A percentile compares a stretch with the other conserved stretches of the same genome.
Evolutionary conservation across 2,888 invertebrate genomes (phyloP).

Genomic region (Eucera pruinosa): DNA sequence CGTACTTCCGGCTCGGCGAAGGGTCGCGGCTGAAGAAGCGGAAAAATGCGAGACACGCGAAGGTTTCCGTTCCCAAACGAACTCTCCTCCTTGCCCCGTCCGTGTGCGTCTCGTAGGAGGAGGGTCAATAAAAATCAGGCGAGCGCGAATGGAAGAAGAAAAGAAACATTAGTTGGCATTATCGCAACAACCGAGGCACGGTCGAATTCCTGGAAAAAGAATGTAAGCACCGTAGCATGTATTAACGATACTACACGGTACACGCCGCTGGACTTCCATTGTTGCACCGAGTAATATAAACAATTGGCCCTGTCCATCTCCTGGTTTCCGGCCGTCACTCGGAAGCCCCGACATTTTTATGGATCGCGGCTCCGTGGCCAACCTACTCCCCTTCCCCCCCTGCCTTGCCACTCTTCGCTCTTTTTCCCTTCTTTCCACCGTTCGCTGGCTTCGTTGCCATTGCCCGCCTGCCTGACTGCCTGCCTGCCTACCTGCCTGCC

Average conservation of each 20-base stretch:
- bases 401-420: slow-evolving; percentile 1
- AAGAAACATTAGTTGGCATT: slow-evolving; percentile 74
- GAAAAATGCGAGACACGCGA: slow-evolving; percentile 35
- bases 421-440: background rate
- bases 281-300: slow-evolving; percentile 82
- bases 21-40: slow-evolving; percentile 14
- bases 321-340: slow-evolving; percentile 83
- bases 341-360: slow-evolving; percentile 82
- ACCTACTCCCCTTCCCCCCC: slow-evolving; percentile 10
- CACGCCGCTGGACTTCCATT: slow-evolving; percentile 78
- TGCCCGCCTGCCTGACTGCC: slow-evolving; percentile 22
- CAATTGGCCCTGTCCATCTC: slow-evolving; percentile 84
- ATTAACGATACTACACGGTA: slow-evolving; percentile 69
- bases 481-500: slow-evolving; percentile 22
- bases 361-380: slow-evolving; percentile 79
- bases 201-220: slow-evolving; percentile 81
- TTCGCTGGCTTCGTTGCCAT: background rate
- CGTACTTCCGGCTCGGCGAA: slow-evolving; percentile 24
- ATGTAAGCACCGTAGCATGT: slow-evolving; percentile 66
- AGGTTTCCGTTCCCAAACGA: slow-evolving; percentile 39
- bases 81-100: slow-evolving; percentile 2
- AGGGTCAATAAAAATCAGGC: slow-evolving; percentile 67
- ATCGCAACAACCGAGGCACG: slow-evolving; percentile 75
- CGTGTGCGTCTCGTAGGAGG: slow-evolving; percentile 37
- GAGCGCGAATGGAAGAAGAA: slow-evolving; percentile 75